phyloP scores from a whole-genome alignment of 2,797 vertebrate genomes.

The Limnodromus scolopaceus region DNA sequence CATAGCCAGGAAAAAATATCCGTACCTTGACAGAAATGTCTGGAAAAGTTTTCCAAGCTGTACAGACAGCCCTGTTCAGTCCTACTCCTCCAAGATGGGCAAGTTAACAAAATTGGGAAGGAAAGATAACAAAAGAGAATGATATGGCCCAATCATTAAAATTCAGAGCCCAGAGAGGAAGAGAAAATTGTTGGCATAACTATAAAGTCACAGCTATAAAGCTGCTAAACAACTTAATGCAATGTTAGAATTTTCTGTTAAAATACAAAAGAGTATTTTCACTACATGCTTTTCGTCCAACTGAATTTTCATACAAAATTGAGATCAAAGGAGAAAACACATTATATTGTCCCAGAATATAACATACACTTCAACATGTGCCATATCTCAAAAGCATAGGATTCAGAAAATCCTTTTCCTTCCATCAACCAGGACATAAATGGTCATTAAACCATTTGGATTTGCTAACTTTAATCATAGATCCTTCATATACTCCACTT shows the following conservation, averaged over 20 bases:
- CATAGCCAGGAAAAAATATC: rapidly evolving
- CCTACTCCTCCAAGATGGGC: rapidly evolving
- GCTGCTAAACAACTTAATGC: neutral
- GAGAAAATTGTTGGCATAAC: neutral
- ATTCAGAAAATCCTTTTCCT: neutral
- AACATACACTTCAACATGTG: neutral
- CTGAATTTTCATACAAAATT: neutral
- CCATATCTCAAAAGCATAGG: neutral
- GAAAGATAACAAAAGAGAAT: neutral
- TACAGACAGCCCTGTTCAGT: neutral
- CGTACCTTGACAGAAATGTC: neutral
- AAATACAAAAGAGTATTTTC: neutral
- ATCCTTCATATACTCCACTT: rapidly evolving
- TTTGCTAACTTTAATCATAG: neutral
- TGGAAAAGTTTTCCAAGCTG: neutral
- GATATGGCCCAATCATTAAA: rapidly evolving
- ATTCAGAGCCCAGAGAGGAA: neutral
- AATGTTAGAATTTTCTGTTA: neutral
- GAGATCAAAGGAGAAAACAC: neutral
- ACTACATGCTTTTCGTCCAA: rapidly evolving
- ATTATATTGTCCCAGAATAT: rapidly evolving
- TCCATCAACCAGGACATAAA: neutral
- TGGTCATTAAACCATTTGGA: neutral
- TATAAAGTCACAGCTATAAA: neutral
- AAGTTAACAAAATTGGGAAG: rapidly evolving